Percentiles rank a stretch among this genome's conserved stretches.
These are phyloP conservation scores for Sceloporus undulatus DNA, from an alignment of 2,113 vertebrate species.

Conservation along the genomic window DNA sequence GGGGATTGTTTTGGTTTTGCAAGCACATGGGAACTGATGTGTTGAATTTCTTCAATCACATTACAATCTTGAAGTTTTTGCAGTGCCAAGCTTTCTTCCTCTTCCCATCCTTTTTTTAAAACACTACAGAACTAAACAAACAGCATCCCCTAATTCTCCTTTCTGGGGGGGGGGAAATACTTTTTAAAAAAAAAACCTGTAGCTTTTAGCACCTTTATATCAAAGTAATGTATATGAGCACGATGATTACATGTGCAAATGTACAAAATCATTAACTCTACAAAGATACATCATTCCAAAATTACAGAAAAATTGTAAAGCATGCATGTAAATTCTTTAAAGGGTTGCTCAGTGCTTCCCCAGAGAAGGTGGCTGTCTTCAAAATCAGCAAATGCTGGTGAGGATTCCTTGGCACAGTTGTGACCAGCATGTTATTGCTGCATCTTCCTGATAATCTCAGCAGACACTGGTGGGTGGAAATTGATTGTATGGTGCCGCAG, in stretches of 20 bases:
- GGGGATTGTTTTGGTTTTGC: conserved; percentile 79
- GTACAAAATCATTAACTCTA: conserved; percentile 93
- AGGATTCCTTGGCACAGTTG: conserved; percentile 85
- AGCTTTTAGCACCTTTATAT: conserved; percentile 87
- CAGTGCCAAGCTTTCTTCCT: conserved; percentile 72
- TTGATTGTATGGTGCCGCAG: conserved; percentile 99
- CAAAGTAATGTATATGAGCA: conserved; percentile 86
- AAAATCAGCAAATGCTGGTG: conserved; percentile 91
- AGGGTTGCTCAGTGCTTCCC: conserved; percentile 85
- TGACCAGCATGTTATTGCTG: conserved; percentile 90
- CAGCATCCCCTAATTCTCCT: conserved; percentile 59
- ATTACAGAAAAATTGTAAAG: conserved; percentile 87
- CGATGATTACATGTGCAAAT: conserved; percentile 95
- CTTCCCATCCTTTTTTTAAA: conserved; percentile 50
- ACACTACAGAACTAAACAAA: conserved; percentile 63
- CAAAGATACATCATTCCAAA: conserved; percentile 89
- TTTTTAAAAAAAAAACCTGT: conserved; percentile 75
- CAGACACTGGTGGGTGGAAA: conserved; percentile 94
- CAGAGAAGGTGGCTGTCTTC: conserved; percentile 86
- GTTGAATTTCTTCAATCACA: conserved; percentile 70
- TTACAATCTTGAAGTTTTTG: conserved; percentile 72
- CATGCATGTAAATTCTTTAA: conserved; percentile 87
- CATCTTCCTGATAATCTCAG: conserved; percentile 97
- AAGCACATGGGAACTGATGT: conserved; percentile 74
- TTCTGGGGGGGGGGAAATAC: conserved; percentile 71